Conservation (phyloP, 92 coral and sea anemone species). For the Porites cylindrica region DNA sequence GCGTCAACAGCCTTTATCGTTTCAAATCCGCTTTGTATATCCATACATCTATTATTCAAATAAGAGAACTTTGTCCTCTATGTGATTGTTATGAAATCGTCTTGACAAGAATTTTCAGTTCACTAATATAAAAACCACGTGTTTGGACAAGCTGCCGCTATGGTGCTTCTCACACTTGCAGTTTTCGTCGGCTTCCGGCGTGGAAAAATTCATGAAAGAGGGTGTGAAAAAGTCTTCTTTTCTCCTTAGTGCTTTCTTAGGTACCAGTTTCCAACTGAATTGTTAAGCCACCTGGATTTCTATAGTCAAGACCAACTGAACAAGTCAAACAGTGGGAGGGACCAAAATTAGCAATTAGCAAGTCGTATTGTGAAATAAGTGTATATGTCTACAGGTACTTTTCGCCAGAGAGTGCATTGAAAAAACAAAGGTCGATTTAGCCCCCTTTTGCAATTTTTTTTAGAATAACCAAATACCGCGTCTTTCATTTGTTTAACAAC, state of each 20-base stretch:
- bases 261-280: not conserved
- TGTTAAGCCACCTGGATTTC: not conserved
- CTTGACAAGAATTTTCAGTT: not conserved
- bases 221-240: not conserved
- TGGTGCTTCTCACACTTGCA: not conserved
- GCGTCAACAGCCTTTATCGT: conserved; percentile 11
- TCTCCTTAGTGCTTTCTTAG: not conserved
- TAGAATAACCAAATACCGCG: too few species aligned
- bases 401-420: not conserved
- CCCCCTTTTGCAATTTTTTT: too few species aligned
- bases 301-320: too few species aligned
- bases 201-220: not conserved
- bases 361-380: not conserved
- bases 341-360: not conserved
- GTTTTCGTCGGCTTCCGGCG: not conserved
- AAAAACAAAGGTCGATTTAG: not conserved
- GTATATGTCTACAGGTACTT: not conserved
- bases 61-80: conserved; percentile 32
- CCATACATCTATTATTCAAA: conserved; percentile 38
- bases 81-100: not conserved
- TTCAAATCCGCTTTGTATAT: conserved; percentile 25
- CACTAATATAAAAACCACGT: conserved; percentile 18
- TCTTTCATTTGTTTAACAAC: too few species aligned
- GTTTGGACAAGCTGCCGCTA: not conserved
- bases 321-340: not conserved